Evolutionary conservation across 2,113 vertebrate species (phyloP), one percentile per base, ranked within the genome.

Genomic region (Poecilia latipinna): DNA sequence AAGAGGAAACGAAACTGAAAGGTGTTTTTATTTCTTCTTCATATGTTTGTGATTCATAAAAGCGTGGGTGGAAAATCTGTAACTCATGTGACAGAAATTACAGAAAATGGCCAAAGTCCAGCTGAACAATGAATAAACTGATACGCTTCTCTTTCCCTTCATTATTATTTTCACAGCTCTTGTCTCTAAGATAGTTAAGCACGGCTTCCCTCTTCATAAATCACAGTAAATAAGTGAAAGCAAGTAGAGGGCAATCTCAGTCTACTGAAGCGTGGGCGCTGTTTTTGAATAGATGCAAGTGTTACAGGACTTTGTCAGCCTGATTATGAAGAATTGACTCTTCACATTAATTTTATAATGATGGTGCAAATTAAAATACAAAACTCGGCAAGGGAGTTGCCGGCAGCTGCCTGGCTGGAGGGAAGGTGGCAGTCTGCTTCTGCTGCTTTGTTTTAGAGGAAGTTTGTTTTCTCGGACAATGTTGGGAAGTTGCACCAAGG

Each of bases 1-100:
- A 78, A 28, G 32, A 67, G 72, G 84, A 79, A 85, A 39, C n/a
- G 70, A 89, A 86, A 91, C 62, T 17, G 1, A 76, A 60, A 54
- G 51, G n/a, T 33, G 12, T 12, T 2, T 28, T 0, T 4, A 2
- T 7, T 32, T 13, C 6, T 0, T 51, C 0, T 60, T 11, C 13
- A 17, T n/a, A 66, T 31, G 51, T 22, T 11, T 10, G 22, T 62
- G 78, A 75, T 61, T 82, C 72, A 77, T 29, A 11, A 13, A 7
- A 4, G 33, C 57, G 5, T 48, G 44, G 44, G 44, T 5, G 13
- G 39, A 3, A 13, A 2, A 33, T 35, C 26, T 57, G 32, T 74
- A 13, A 1, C 13, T 17, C 4, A 2, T 2, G 3, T 24, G 44
- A 44, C 31, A 15, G 11, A 6, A 8, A 61, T 71, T 26, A 44